Base-by-base conservation (phyloP, 2,888 invertebrate genomes). In the Eupithecia abbreviata region DNA sequence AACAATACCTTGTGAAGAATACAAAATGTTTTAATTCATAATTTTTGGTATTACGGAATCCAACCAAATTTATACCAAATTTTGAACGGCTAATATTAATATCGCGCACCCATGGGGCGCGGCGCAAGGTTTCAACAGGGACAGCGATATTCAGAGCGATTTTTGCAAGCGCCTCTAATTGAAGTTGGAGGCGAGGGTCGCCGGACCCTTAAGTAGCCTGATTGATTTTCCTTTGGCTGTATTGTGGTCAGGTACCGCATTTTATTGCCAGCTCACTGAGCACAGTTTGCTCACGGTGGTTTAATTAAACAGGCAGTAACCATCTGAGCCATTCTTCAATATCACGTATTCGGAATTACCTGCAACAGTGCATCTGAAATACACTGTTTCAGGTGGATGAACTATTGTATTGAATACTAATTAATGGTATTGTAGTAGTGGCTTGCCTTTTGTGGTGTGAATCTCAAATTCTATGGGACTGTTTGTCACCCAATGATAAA, bases 331-430 rank as follows among this genome's bases (percentile, higher is more conserved):
- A 55, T 55, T 55, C n/a, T 55, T 55, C 15, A 55, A n/a, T 55
- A 55, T n/a, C 51, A 55, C n/a, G 51, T 55, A n/a, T n/a, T 55
- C 51, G n/a, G 51, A 30, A 30, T 30, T 30, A 30, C 30, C 30
- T 30, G 30, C 30, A 30, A 30, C 30, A 30, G 30, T 30, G 30
- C 30, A 30, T 30, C 30, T 30, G 30, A 1, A 30, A 55, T 89
- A 79, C 78, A 68, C 75, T 76, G 66, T 12, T 82, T 86, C 89
- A 89, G 88, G 89, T 89, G 88, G 84, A 30, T 42, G 41, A 69
- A 73, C 47, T 72, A 88, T 87, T 87, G 88, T 42, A 30, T 68
- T 68, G 85, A 81, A 86, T 85, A 84, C 82, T 77, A 84, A 85
- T 86, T 66, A 13, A n/a, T n/a, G 10, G 4, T 51, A 6, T 5